Conservation (phyloP, 2,888 invertebrate species). For the Pecten maximus region DNA sequence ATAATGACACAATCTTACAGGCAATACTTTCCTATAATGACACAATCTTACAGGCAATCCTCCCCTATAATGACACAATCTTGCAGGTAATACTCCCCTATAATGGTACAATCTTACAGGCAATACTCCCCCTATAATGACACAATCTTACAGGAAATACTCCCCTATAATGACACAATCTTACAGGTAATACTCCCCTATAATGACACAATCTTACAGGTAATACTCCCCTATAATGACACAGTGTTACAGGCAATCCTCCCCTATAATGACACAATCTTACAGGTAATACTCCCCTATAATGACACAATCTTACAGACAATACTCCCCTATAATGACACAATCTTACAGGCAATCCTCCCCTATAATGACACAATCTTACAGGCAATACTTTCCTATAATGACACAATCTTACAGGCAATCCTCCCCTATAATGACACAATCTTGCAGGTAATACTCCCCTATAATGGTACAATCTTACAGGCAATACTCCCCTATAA, state of each 20-base stretch:
- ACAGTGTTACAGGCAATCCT: not conserved
- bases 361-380: not conserved
- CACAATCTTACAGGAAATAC: too few relatives aligned
- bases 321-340: too few relatives aligned
- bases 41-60: not conserved
- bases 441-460: not conserved
- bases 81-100: not conserved
- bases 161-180: too few relatives aligned
- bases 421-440: too few relatives aligned
- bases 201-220: too few relatives aligned
- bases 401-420: not conserved
- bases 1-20: not conserved
- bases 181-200: too few relatives aligned
- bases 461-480: not conserved
- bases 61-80: not conserved
- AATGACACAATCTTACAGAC: too few relatives aligned
- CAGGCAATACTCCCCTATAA: not conserved
- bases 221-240: too few relatives aligned
- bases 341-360: constrained; percentile 57
- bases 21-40: too few relatives aligned
- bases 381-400: not conserved
- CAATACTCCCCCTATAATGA: constrained; percentile 37
- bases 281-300: not conserved
- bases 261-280: not conserved
- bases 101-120: constrained; percentile 62